Percentiles rank a stretch among this genome's conserved stretches.
Conservation (phyloP, 2,888 invertebrate species). For the Aelia acuminata region DNA sequence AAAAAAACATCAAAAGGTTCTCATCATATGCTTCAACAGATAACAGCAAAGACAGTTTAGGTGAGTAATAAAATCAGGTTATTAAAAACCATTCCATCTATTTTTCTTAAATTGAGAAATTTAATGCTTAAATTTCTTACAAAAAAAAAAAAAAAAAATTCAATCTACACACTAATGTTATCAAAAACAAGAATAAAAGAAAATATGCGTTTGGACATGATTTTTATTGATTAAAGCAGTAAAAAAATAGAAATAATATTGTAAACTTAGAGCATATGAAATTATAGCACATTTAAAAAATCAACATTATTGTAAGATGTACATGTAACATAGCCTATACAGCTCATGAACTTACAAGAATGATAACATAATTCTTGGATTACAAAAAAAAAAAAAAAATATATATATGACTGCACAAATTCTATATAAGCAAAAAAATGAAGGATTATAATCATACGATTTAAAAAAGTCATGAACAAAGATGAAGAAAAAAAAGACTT, state of each 20-base stretch:
- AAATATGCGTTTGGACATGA: background rate
- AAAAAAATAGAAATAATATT: background rate
- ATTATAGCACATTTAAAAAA: background rate
- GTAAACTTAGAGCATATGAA: background rate
- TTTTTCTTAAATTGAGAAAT: background rate
- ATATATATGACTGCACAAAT: background rate
- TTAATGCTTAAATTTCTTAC: background rate
- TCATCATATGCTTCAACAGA: slow-evolving; percentile 41
- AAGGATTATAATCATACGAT: background rate
- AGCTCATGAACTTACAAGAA: slow-evolving; percentile 20
- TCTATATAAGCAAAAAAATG: background rate
- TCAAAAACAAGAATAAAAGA: background rate
- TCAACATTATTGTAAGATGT: background rate
- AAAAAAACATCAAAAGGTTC: too few relatives aligned
- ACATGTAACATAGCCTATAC: slow-evolving; percentile 28
- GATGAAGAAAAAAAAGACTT: background rate
- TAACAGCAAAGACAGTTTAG: background rate
- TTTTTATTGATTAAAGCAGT: background rate
- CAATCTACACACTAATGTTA: background rate
- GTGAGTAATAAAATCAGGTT: background rate
- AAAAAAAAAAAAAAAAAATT: background rate
- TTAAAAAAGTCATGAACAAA: background rate
- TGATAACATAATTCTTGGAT: background rate
- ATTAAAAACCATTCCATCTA: background rate
- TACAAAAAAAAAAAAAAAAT: background rate